A percentile compares a stretch with the other conserved stretches of the same genome.
Evolutionary conservation across 2,888 invertebrate genomes (phyloP).

Genomic region (Selenia dentaria): DNA sequence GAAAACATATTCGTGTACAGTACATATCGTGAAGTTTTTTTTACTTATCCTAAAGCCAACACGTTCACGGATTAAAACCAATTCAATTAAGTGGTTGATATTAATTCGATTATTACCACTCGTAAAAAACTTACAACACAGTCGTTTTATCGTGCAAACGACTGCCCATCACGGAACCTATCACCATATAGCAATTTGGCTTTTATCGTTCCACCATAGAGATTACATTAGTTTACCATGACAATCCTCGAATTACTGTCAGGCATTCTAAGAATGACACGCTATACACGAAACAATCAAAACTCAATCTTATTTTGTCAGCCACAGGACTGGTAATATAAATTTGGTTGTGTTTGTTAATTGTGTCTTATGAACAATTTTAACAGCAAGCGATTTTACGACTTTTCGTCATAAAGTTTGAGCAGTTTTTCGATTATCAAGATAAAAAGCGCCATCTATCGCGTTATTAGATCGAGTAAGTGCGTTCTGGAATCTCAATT

Average conservation of each 20-base stretch:
- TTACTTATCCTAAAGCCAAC: too few species aligned
- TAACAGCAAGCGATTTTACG: neutral
- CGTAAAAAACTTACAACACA: slow-evolving; percentile 76
- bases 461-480: slow-evolving; percentile 49
- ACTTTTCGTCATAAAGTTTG: neutral
- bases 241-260: slow-evolving; percentile 69
- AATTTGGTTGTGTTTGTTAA: neutral
- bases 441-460: slow-evolving; percentile 33
- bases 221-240: slow-evolving; percentile 75
- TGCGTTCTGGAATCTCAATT: slow-evolving; percentile 74
- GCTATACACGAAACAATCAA: slow-evolving; percentile 46
- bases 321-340: slow-evolving; percentile 33
- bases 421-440: neutral
- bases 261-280: slow-evolving; percentile 57
- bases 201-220: slow-evolving; percentile 75
- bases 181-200: slow-evolving; percentile 72
- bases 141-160: slow-evolving; percentile 67
- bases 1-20: too few species aligned
- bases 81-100: slow-evolving; percentile 81
- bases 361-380: slow-evolving; percentile 3
- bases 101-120: slow-evolving; percentile 78
- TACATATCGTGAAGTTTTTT: too few species aligned
- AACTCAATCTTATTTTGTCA: slow-evolving; percentile 45
- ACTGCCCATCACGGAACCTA: slow-evolving; percentile 60
- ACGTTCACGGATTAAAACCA: slow-evolving; percentile 45